Conservation (phyloP, 2,113 vertebrate species). For the Redunca redunca region DNA sequence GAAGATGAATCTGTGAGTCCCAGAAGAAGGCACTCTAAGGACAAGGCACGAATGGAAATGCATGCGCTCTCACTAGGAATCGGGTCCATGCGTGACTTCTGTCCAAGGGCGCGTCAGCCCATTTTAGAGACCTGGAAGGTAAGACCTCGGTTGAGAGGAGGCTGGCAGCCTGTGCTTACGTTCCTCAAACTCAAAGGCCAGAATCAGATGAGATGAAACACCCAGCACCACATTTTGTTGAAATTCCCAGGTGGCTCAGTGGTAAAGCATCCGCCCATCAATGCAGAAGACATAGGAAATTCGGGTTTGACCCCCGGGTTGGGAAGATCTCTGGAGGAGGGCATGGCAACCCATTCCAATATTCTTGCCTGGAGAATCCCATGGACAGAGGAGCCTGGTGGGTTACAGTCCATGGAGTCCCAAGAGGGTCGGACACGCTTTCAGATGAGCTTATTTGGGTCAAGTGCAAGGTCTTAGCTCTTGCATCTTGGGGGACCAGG, state of each 20-base stretch:
- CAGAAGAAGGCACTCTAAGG: neutral
- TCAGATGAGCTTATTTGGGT: neutral
- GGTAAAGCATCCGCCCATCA: neutral
- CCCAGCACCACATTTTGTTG: rapidly evolving
- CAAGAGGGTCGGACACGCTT: neutral
- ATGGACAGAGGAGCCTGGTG: neutral
- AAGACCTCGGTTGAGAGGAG: neutral
- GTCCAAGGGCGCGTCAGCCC: too few relatives aligned
- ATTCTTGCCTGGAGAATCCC: neutral
- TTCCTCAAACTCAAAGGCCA: neutral
- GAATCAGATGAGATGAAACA: neutral
- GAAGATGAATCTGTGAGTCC: neutral
- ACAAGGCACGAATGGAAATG: rapidly evolving
- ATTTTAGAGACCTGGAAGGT: too few relatives aligned
- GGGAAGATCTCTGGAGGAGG: neutral
- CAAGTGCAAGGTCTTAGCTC: neutral
- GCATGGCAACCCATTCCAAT: neutral
- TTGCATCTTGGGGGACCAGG: neutral
- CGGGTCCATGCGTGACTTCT: neutral
- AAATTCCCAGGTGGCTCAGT: neutral
- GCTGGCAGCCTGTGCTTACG: rapidly evolving
- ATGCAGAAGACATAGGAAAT: neutral
- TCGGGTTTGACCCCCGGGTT: neutral
- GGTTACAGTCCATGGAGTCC: neutral
- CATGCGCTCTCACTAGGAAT: neutral